Evolutionary conservation across 2,888 invertebrate species (phyloP), one percentile per base, ranked within the genome.

Genomic region (Tenthredo livida): DNA sequence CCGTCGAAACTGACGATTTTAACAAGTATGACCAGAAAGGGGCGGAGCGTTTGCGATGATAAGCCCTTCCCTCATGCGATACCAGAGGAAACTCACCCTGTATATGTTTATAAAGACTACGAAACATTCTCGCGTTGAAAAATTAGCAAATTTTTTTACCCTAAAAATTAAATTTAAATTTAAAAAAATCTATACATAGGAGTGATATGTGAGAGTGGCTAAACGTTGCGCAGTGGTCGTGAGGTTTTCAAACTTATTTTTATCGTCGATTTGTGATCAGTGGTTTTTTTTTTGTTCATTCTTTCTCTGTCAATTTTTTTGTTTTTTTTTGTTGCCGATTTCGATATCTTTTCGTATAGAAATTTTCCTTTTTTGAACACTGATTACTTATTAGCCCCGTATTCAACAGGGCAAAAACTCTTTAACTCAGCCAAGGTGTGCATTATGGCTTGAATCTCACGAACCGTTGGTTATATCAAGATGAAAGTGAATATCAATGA

Each of bases 191-290:
- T 12, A 2, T 54, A 6, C n/a, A 43, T 43, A 73, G 43, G 43
- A 73, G 9, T 73, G 40, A 73, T 47, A 47, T 73, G 43, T 43
- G 72, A 92, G 92, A 92, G 92, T 93, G 92, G 92, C 91, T 90
- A 92, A 93, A 91, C 90, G 93, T 91, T 92, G 92, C 93, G 93
- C 93, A 93, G 92, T 92, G 72, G 72, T 73, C 72, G 43, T 37
- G 15, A 67, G 67, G 67, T 67, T 67, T 67, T 67, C 33, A 67
- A 10, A 61, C 67, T 33, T 67, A 25, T 61, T 61, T 33, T 33
- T 17, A 29, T 17, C 25, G 67, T 33, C 67, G 29, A 33, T 67
- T 47, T 33, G 0, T 29, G 33, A 67, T 33, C 29, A 33, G 33
- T 67, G 17, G 15, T 25, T 29, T 25, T 21, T 10, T 25, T 25